Base-by-base conservation (phyloP, 1,140 invertebrate genomes). In the Araneus ventricosus region DNA sequence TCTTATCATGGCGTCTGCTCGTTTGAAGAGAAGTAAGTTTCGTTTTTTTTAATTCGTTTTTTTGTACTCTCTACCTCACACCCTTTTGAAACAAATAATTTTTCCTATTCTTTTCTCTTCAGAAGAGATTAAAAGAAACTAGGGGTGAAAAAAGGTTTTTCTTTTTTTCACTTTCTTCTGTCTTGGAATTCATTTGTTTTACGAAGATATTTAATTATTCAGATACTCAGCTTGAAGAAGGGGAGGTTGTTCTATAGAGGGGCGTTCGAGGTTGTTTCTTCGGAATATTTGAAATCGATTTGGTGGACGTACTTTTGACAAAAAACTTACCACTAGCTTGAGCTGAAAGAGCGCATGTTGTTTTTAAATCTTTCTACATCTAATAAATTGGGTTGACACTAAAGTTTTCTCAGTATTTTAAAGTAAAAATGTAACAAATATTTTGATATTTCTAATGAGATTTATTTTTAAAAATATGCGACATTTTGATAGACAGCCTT, bases 61-160 rank as follows among this genome's bases (percentile, higher is more conserved):
- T 67, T 67, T 88, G 14, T 17, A 8, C 70, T 41, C 59, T 63
- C n/a, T n/a, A 37, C 52, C 41, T 86, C 45, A 45, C 45, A 39
- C 59, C 70, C 70, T 75, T 89, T 89, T 89, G 88, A 89, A 89
- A 89, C 88, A 89, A 89, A 89, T 89, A 89, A 79, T 79, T 89
- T 88, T 89, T 89, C 63, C 70, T 89, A 75, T 52, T 89, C 45
- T 89, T 70, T 79, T 89, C 45, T 79, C 39, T 39, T 89, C 67
- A 45, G 88, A 57, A 59, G 88, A 89, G 88, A 89, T 89, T 89
- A 89, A 89, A 89, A 89, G 88, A 89, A 89, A 89, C 30, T 80
- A 17, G 27, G 70, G 84, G 57, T 59, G 52, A 61, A 24, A 34
- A 34, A 61, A 7, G 37, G 41, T 82, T 52, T 82, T 82, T 45